Evolutionary conservation across 2,888 invertebrate species (phyloP), one percentile per base, ranked within the genome.

Genomic region (Muscina levida): DNA sequence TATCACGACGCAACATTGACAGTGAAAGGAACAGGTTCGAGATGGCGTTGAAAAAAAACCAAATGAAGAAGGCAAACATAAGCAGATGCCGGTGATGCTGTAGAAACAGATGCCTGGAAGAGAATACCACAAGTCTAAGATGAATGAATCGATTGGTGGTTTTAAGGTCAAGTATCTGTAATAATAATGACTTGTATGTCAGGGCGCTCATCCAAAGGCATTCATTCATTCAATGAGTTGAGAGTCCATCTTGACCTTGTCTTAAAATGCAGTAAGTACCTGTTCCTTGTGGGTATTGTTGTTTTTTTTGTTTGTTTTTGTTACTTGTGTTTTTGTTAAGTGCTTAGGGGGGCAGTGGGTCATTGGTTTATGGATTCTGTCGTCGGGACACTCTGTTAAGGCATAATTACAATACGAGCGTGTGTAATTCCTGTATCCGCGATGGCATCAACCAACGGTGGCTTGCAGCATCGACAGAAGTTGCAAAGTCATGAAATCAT

Each of bases 21-120:
- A 73, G 80, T 78, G 79, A 79, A 72, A 77, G 79, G 75, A 83
- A 77, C 82, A 70, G 82, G 83, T 83, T 82, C 70, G 46, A 48
- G 31, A 5, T 56, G 46, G 15, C 39, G 48, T 11, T 1, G 1
- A 13, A 44, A 65, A 46, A 26, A n/a, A n/a, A 68, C 37, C 4
- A 53, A 13, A 17, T 26, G 65, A 71, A 53, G 65, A 31, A 46
- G 24, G 56, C 37, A 46, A 17, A n/a, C 13, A 67, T 2, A 24
- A 51, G 24, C 59, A 76, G 66, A 71, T 48, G 75, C 57, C 70
- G 59, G 70, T 44, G 65, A 39, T 31, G 39, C 59, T 11, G 59
- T 17, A 56, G n/a, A n/a, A n/a, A 22, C 37, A 3, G 39, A 17
- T 15, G 59, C 17, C 6, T n/a, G 5, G 6, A 31, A 51, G n/a